Conservation (phyloP, 35 echinoderm and acorn worm genomes). For the Apostichopus parvimensis region DNA sequence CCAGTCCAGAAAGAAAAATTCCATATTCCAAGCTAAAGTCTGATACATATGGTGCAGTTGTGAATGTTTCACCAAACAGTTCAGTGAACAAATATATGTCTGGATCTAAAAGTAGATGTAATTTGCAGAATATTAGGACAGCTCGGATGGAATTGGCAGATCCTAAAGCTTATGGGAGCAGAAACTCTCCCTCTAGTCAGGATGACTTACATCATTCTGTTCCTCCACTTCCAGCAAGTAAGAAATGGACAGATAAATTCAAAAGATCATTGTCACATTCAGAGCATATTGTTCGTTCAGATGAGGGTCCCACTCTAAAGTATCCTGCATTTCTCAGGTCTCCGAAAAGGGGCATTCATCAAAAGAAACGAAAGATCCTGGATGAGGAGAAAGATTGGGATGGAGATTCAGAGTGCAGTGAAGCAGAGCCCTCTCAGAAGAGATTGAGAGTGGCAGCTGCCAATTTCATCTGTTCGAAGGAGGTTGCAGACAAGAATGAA, state of each 20-base stretch:
- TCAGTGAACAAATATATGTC: neutral
- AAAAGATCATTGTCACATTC: neutral
- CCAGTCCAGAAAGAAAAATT: neutral
- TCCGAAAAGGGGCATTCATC: neutral
- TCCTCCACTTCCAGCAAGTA: neutral
- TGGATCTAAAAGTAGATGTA: neutral
- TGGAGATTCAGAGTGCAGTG: conserved; percentile 20
- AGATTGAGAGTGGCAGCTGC: neutral
- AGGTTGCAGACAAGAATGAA: neutral
- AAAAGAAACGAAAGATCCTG: neutral
- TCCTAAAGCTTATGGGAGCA: neutral
- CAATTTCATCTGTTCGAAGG: neutral
- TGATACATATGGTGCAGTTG: neutral
- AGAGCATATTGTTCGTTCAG: neutral
- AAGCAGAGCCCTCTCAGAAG: neutral
- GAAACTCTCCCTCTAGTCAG: neutral
- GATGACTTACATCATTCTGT: neutral
- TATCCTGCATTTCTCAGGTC: neutral
- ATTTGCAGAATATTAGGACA: neutral
- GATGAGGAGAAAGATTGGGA: neutral
- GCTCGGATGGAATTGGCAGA: neutral
- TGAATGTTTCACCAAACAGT: neutral
- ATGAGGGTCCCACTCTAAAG: neutral
- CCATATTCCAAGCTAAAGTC: neutral
- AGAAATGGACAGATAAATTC: neutral